Evolutionary conservation across 2,113 vertebrate genomes (phyloP).

Genomic region (Rallus limicola): DNA sequence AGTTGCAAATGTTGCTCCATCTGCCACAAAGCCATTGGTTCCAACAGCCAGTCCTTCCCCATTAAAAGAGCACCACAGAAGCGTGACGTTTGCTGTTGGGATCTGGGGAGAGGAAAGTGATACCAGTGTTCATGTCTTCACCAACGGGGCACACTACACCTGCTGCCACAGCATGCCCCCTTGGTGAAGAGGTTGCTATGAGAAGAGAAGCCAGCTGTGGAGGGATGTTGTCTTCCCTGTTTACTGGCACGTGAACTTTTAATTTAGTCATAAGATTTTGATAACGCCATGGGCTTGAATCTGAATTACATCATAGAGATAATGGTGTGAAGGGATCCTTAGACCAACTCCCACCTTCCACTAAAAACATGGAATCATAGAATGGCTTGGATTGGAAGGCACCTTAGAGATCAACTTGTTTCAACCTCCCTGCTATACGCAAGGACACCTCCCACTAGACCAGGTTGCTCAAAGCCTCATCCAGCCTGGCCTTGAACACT

Average conservation of each 20-base stretch:
- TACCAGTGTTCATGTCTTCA: too few species aligned
- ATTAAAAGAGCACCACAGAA: not conserved
- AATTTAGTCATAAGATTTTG: not conserved
- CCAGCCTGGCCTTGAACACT: too few species aligned
- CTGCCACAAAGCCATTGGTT: constrained; percentile 30
- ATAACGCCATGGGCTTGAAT: not conserved
- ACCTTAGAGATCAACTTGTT: too few species aligned
- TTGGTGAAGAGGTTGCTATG: not conserved
- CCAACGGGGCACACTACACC: not conserved
- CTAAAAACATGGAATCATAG: not conserved
- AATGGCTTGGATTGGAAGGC: too few species aligned
- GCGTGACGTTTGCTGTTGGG: not conserved
- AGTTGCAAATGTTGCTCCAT: constrained; percentile 27
- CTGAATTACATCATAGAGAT: not conserved
- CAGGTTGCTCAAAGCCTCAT: too few species aligned
- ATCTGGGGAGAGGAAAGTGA: not conserved
- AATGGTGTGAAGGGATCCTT: not conserved
- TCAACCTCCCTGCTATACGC: too few species aligned
- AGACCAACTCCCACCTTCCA: not conserved
- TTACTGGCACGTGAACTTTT: not conserved
- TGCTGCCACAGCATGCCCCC: not conserved
- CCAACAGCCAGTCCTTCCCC: not conserved
- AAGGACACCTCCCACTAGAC: too few species aligned
- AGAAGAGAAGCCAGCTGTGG: not conserved
- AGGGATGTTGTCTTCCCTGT: not conserved